phyloP scores from a whole-genome alignment of 2,888 invertebrate genomes.

The Lasioglossum lativentre region DNA sequence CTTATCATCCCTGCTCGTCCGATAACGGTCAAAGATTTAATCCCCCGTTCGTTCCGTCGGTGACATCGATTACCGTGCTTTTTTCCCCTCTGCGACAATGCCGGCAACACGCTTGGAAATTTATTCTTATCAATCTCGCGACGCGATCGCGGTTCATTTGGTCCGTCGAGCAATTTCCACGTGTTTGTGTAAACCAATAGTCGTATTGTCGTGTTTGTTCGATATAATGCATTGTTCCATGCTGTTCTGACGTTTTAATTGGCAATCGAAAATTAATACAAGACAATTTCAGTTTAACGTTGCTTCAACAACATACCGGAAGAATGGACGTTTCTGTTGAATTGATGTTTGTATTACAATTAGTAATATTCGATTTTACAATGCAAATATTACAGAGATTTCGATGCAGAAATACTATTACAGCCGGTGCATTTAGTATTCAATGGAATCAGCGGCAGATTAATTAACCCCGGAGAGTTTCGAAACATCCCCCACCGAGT shows the following conservation, averaged over 20 bases:
- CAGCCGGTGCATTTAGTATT: too few relatives aligned
- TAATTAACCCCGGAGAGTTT: background rate
- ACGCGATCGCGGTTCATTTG: background rate
- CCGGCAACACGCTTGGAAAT: background rate
- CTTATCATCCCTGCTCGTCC: background rate
- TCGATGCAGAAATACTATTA: too few relatives aligned
- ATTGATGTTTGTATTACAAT: background rate
- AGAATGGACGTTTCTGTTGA: background rate
- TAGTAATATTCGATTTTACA: too few relatives aligned
- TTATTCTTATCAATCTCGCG: background rate
- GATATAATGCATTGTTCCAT: background rate
- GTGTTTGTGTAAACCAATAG: background rate
- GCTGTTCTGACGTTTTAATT: background rate
- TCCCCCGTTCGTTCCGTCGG: background rate
- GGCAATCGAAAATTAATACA: background rate
- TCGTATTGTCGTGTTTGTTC: background rate
- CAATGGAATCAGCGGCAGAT: background rate
- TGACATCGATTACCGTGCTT: background rate
- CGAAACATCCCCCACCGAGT: background rate
- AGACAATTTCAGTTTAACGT: background rate
- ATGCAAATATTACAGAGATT: too few relatives aligned
- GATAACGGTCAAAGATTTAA: constrained; percentile 1
- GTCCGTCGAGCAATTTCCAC: background rate
- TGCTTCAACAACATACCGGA: background rate
- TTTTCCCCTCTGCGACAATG: background rate